A percentile compares a stretch with the other conserved stretches of the same genome.
Conservation (phyloP, 2,888 invertebrate genomes). For the Drosophila ezoana region DNA sequence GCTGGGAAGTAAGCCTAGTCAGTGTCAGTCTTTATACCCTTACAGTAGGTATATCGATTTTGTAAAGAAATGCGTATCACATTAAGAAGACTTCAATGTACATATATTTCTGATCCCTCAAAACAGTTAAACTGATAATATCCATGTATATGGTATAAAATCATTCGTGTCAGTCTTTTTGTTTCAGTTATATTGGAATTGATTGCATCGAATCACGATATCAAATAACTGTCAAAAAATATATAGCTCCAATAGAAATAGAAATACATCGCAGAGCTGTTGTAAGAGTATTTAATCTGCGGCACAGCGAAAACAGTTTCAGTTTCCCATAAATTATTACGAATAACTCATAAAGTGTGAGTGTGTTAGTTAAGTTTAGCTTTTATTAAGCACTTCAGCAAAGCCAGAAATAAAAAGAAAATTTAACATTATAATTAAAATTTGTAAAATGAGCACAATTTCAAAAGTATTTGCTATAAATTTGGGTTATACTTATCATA, state of each 20-base stretch:
- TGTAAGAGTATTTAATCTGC: not conserved
- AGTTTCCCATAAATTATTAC: too few species aligned
- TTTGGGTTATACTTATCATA: constrained; percentile 24
- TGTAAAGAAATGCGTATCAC: not conserved
- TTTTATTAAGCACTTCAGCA: constrained; percentile 67
- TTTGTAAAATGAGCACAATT: constrained; percentile 51
- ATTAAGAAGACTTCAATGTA: too few species aligned
- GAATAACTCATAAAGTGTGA: not conserved
- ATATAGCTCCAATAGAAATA: too few species aligned
- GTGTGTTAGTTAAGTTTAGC: constrained; percentile 42
- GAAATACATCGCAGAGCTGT: not conserved
- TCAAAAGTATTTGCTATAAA: constrained; percentile 27
- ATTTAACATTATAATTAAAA: constrained; percentile 32
- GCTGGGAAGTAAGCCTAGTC: not conserved
- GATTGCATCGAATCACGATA: too few species aligned
- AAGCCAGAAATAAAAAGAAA: constrained; percentile 42
- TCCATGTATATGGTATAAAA: too few species aligned
- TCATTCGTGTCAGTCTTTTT: too few species aligned
- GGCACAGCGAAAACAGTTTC: not conserved
- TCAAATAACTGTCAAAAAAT: not conserved
- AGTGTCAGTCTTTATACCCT: not conserved
- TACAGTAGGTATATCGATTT: not conserved
- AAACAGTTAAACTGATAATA: too few species aligned
- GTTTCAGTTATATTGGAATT: too few species aligned
- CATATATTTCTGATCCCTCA: too few species aligned